Evolutionary conservation across 2,113 vertebrate genomes (phyloP).

Genomic region (Craseonycteris thonglongyai): DNA sequence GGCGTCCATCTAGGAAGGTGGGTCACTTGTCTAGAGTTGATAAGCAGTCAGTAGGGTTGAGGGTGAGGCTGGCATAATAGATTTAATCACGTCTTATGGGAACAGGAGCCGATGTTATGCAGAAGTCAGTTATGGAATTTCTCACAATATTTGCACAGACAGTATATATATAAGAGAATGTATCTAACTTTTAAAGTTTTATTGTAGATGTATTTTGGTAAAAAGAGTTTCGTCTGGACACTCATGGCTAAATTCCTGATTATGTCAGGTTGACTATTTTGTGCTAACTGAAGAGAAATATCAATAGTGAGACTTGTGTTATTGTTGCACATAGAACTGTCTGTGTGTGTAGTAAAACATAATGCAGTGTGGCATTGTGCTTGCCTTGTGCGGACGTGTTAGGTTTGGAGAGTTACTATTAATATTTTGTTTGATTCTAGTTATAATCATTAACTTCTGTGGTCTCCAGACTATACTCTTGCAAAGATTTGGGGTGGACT

Average conservation of each 20-base stretch:
- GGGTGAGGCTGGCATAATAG: not conserved
- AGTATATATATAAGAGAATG: not conserved
- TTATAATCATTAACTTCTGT: not conserved
- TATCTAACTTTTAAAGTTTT: not conserved
- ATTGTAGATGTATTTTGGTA: not conserved
- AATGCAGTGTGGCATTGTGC: not conserved
- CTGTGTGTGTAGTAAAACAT: not conserved
- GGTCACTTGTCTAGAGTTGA: not conserved
- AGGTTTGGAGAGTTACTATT: not conserved
- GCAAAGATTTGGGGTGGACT: not conserved
- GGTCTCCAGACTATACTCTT: not conserved
- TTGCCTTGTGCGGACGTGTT: not conserved
- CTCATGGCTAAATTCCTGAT: not conserved
- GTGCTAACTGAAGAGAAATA: not conserved
- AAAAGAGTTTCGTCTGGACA: not conserved
- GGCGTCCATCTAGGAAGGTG: not conserved
- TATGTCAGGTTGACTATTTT: not conserved
- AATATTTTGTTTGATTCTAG: not conserved
- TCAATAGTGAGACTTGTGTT: not conserved
- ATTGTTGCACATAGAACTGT: not conserved
- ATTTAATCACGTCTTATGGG: not conserved
- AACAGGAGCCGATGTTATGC: not conserved
- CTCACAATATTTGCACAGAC: not conserved
- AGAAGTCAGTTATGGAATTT: not conserved
- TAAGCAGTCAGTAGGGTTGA: too few species aligned